phyloP scores from a whole-genome alignment of 2,888 invertebrate genomes.

The Megalurothrips usitatus region DNA sequence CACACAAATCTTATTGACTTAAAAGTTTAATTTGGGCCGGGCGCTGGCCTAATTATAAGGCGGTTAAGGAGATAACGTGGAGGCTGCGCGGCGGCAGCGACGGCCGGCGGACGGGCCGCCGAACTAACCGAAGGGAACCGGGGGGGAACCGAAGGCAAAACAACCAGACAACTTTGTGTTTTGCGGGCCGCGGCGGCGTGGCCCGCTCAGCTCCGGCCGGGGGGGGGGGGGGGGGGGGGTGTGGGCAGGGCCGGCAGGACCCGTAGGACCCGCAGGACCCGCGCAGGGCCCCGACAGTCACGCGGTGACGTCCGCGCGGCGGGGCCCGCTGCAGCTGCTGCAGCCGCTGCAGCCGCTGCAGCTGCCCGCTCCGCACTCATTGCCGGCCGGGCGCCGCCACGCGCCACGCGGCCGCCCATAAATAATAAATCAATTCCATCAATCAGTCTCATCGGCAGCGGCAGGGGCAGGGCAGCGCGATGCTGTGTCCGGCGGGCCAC shows the following conservation, averaged over 20 bases:
- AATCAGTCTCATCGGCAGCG: neutral
- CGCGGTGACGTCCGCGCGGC: too few relatives aligned
- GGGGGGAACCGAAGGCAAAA: neutral
- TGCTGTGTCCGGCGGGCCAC: too few relatives aligned
- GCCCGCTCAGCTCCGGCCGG: neutral
- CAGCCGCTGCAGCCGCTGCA: neutral
- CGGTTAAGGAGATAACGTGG: slow-evolving; percentile 5
- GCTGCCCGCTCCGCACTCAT: neutral
- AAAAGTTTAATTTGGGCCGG: slow-evolving; percentile 13
- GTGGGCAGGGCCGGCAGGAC: too few relatives aligned
- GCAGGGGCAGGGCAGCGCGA: too few relatives aligned
- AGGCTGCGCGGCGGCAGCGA: too few relatives aligned
- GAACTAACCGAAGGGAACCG: neutral
- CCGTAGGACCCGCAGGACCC: too few relatives aligned
- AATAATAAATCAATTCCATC: slow-evolving; percentile 21
- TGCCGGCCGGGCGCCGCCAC: neutral
- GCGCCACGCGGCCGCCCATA: neutral
- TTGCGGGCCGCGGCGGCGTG: neutral
- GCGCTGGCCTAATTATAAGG: neutral
- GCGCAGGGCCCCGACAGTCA: too few relatives aligned
- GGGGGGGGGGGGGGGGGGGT: too few relatives aligned
- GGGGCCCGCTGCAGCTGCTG: neutral
- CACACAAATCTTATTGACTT: slow-evolving; percentile 20
- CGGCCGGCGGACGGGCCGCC: neutral
- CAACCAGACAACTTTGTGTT: neutral